Percentiles rank a stretch among this genome's conserved stretches.
These are phyloP conservation scores for Baryphthengus martii DNA, from an alignment of 2,113 vertebrate genomes.

Conservation along the genomic window DNA sequence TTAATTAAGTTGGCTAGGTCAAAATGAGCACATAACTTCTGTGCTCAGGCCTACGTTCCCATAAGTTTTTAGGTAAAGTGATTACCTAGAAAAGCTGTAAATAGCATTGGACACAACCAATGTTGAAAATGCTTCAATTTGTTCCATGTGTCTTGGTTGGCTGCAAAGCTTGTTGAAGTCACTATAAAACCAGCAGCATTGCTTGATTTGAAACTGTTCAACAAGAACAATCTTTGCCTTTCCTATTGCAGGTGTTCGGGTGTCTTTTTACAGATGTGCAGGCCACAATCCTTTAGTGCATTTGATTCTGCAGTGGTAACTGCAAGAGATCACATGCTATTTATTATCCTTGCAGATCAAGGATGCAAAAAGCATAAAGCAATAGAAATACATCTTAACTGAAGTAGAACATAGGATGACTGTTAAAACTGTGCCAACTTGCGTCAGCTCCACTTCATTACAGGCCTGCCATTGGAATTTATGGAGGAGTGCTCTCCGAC, in stretches of 20 bases:
- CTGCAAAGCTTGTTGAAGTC: background rate
- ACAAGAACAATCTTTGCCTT: background rate
- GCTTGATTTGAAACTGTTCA: background rate
- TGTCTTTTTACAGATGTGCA: background rate
- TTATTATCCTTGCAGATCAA: background rate
- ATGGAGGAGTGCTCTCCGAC: background rate
- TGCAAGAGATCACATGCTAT: background rate
- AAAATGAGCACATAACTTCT: background rate
- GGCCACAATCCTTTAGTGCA: background rate
- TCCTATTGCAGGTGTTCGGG: background rate
- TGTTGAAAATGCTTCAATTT: background rate
- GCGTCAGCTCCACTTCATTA: background rate
- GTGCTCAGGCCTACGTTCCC: background rate
- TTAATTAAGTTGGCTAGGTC: background rate
- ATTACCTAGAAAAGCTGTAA: background rate
- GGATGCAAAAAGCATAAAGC: background rate
- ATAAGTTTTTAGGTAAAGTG: fast-evolving
- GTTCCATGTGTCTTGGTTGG: background rate
- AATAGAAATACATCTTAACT: background rate
- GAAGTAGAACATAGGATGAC: background rate
- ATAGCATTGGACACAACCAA: background rate
- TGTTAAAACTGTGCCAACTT: background rate
- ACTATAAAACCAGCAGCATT: background rate
- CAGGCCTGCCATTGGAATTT: background rate
- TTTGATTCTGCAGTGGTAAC: background rate